Base-by-base conservation (phyloP, 2,888 invertebrate genomes). In the Stomorhina lunata region DNA sequence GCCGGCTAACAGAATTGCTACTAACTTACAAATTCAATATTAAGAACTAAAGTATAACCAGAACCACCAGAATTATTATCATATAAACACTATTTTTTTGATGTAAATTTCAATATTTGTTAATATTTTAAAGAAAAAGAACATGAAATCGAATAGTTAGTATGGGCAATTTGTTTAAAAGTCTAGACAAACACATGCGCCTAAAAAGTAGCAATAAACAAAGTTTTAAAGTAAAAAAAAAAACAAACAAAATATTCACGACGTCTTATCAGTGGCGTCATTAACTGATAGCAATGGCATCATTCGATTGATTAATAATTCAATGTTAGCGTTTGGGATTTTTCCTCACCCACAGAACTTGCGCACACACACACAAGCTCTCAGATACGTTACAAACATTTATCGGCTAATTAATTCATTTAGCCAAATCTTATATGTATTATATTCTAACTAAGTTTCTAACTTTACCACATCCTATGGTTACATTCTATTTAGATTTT, bases 301-400 rank as follows among this genome's bases (percentile, higher is more conserved):
- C 81, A 73, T 63, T 63, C 73, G 72, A 63, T 3, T 10, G 68
- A 63, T 61, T 45, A n/a, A n/a, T n/a, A n/a, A n/a, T n/a, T n/a
- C n/a, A 32, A 63, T 81, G 77, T 66, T 78, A 53, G 25, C 57
- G 27, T 76, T 50, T 43, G 27, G 20, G 17, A 48, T 12, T 15
- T 32, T 29, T 10, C 22, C 25, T 59, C 65, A 7, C 61, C 15
- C 17, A 22, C 40, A 10, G 15, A 71, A 34, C 20, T n/a, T 57
- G 12, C 1, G 6, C 37, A 22, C 22, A 5, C n/a, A 43, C 10
- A 43, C 1, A 0, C 17, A 43, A 4, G 6, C 17, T n/a, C 2
- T 4, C 17, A 5, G 9, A 10, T n/a, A 65, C n/a, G n/a, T n/a
- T n/a, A n/a, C n/a, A n/a, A n/a, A 7, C 3, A 22, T 2, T 20